Conservation (phyloP, 2,113 vertebrate genomes). For the Accipiter cooperii region DNA sequence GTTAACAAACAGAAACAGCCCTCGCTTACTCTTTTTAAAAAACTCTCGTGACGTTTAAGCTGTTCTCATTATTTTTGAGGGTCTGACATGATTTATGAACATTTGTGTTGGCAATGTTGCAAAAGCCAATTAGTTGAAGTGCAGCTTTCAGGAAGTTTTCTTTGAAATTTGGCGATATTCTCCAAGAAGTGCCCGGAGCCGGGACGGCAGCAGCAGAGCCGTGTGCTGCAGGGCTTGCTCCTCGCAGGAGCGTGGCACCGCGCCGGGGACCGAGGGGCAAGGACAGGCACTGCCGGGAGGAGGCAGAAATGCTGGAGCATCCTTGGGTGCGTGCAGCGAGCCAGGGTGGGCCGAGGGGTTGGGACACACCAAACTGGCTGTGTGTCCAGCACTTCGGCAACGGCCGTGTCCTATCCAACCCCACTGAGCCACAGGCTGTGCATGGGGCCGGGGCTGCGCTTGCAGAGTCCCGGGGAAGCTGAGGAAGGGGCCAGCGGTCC, state of each 20-base stretch:
- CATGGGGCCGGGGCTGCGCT: rapidly evolving
- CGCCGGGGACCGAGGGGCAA: rapidly evolving
- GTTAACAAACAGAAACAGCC: not conserved
- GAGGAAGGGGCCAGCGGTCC: rapidly evolving
- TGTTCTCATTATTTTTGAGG: slow-evolving; percentile 22
- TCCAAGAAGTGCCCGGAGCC: not conserved
- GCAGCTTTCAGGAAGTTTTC: slow-evolving; percentile 62
- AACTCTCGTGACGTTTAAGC: not conserved
- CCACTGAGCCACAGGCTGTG: rapidly evolving
- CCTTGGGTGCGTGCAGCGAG: not conserved
- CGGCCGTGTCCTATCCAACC: not conserved
- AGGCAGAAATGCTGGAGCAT: not conserved
- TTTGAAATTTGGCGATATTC: slow-evolving; percentile 37
- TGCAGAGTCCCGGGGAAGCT: rapidly evolving
- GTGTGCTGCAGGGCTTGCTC: not conserved
- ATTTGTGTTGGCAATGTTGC: not conserved
- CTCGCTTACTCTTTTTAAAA: not conserved
- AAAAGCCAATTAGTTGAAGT: slow-evolving; percentile 53
- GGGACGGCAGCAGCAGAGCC: not conserved
- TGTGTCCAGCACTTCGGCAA: rapidly evolving
- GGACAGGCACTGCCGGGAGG: not conserved
- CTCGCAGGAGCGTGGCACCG: rapidly evolving
- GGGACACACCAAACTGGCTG: rapidly evolving
- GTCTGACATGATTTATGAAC: slow-evolving; percentile 42
- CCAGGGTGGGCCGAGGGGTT: not conserved